Conservation (phyloP, 1,140 invertebrate genomes). For the Rhyzopertha dominica region DNA sequence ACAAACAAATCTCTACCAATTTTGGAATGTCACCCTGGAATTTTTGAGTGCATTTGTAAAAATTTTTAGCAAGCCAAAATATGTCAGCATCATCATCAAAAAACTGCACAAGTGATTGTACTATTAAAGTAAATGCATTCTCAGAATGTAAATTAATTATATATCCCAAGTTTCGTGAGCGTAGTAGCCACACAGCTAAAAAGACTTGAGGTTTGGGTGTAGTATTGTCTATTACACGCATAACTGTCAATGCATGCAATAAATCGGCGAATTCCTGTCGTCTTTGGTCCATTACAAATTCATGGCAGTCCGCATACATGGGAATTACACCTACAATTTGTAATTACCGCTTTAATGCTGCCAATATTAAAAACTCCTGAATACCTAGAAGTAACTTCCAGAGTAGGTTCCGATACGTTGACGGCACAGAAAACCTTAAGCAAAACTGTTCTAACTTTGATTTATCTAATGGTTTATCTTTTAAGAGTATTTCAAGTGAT, state of each 20-base stretch:
- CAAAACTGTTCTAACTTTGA: constrained; percentile 81
- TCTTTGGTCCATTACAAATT: constrained; percentile 67
- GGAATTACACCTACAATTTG: constrained; percentile 61
- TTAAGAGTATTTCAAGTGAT: constrained; percentile 84
- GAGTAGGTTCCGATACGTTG: constrained; percentile 70
- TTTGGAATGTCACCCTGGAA: constrained; percentile 59
- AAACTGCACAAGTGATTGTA: constrained; percentile 63
- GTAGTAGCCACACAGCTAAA: constrained; percentile 72
- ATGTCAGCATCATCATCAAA: constrained; percentile 67
- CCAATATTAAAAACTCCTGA: constrained; percentile 17
- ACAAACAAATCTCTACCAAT: constrained; percentile 59
- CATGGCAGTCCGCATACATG: constrained; percentile 65
- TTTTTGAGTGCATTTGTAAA: constrained; percentile 61
- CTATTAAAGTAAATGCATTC: constrained; percentile 58
- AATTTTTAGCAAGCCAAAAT: constrained; percentile 72
- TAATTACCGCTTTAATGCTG: constrained; percentile 7
- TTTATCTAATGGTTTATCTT: constrained; percentile 78
- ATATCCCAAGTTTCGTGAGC: constrained; percentile 59
- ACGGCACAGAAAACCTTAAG: constrained; percentile 74
- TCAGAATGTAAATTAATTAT: constrained; percentile 41
- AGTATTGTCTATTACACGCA: constrained; percentile 54
- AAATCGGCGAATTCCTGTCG: constrained; percentile 70
- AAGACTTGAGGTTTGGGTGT: constrained; percentile 58
- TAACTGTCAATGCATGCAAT: constrained; percentile 61
- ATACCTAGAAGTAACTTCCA: constrained; percentile 82